Conservation (phyloP, 2,113 vertebrate genomes). For the Donacobius atricapilla region DNA sequence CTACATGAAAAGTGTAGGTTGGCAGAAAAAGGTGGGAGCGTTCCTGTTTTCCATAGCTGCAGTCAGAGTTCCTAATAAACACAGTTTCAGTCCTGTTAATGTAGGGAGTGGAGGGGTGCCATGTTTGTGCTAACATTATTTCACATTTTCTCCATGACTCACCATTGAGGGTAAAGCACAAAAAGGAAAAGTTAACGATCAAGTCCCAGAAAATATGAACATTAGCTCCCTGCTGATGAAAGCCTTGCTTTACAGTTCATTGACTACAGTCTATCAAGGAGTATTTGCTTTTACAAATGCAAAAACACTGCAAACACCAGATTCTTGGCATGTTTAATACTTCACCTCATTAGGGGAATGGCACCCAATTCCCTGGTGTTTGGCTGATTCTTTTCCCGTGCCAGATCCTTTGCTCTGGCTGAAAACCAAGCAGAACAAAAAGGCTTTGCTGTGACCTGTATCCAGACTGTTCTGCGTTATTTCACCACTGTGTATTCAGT, state of each 20-base stretch:
- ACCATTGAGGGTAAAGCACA: background rate
- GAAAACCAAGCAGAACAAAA: background rate
- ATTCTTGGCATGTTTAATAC: accelerated
- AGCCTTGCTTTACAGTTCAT: background rate
- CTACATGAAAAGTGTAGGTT: background rate
- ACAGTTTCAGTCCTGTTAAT: background rate
- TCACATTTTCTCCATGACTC: background rate
- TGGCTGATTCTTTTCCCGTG: background rate
- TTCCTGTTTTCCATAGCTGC: background rate
- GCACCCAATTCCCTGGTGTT: background rate
- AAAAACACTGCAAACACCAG: background rate
- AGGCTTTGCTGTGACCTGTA: background rate
- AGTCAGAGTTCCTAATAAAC: background rate
- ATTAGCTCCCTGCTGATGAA: background rate
- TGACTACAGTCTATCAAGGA: background rate
- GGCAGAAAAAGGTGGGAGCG: background rate
- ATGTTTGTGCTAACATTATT: background rate
- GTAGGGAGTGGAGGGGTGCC: background rate
- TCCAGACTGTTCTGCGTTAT: background rate
- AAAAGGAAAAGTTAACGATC: background rate
- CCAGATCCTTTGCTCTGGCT: background rate
- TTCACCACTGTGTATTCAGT: background rate
- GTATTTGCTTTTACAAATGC: background rate
- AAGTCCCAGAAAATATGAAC: background rate
- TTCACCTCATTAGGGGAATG: background rate